A percentile compares a stretch with the other conserved stretches of the same genome.
phyloP scores from a whole-genome alignment of 37 sponge, comb jelly and placozoan genomes.

The Geodia barretti region DNA sequence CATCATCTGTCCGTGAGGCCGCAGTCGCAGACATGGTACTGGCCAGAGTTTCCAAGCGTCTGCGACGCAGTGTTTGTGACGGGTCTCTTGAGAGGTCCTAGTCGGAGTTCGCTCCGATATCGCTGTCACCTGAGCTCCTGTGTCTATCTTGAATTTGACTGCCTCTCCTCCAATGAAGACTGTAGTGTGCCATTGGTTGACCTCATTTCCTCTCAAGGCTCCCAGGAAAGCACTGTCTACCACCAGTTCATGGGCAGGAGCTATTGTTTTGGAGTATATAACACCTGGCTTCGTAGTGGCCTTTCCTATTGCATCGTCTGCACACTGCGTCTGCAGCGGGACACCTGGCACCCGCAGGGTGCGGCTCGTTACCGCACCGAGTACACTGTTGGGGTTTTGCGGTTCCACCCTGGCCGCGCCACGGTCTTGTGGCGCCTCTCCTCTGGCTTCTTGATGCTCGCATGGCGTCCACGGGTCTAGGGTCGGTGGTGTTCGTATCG shows the following conservation, averaged over 20 bases:
- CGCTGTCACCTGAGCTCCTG: conserved; percentile 67
- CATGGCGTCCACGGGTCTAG: too few species aligned
- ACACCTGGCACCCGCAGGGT: too few species aligned
- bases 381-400: neutral
- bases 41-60: too few species aligned
- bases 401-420: neutral
- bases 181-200: conserved; percentile 15
- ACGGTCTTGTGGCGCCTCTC: neutral
- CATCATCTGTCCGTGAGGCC: neutral
- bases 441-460: too few species aligned
- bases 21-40: conserved; percentile 1
- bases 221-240: conserved; percentile 26
- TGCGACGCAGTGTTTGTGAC: too few species aligned
- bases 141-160: conserved; percentile 62
- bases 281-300: conserved; percentile 43
- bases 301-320: conserved; percentile 45
- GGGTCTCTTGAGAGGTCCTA: neutral
- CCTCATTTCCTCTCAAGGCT: neutral
- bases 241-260: neutral
- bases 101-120: conserved; percentile 27
- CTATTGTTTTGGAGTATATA: conserved; percentile 30
- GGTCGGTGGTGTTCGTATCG: too few species aligned
- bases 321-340: too few species aligned
- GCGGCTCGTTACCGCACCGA: too few species aligned
- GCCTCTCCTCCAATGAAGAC: conserved; percentile 8